These are phyloP conservation scores for Clarias batrachus DNA, from an alignment of 2,113 vertebrate species.

Conservation along the genomic window DNA sequence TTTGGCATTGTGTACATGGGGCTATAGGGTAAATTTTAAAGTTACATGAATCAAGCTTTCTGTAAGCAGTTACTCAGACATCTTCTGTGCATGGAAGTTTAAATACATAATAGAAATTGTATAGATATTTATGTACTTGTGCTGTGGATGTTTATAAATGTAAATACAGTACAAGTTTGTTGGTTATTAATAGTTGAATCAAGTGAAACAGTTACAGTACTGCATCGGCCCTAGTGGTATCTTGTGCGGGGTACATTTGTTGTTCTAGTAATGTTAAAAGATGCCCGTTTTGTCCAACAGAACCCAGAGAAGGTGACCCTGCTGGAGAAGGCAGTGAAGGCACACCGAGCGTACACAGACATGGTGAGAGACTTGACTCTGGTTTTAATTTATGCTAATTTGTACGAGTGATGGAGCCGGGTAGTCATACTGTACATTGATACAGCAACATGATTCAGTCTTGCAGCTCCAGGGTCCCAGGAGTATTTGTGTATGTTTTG, in stretches of 20 bases:
- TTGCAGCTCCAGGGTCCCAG: background rate
- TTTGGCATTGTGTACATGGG: background rate
- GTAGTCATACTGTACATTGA: background rate
- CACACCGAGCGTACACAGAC: slow-evolving; percentile 83
- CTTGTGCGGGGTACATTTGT: background rate
- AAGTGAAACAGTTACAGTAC: background rate
- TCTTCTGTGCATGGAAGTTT: background rate
- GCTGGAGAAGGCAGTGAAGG: slow-evolving; percentile 79
- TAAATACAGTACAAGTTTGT: background rate
- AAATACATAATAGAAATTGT: background rate
- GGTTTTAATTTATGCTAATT: background rate
- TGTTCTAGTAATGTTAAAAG: background rate
- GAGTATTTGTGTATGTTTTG: background rate
- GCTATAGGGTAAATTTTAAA: background rate
- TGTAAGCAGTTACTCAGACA: background rate
- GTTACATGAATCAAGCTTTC: no score
- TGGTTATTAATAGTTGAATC: background rate
- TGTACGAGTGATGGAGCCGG: no score
- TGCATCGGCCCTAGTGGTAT: background rate
- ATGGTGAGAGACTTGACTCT: slow-evolving; percentile 73
- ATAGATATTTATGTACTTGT: background rate
- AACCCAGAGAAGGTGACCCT: slow-evolving; percentile 81
- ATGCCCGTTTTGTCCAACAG: slow-evolving; percentile 62
- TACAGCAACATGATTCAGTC: background rate
- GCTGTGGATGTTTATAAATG: background rate